Evolutionary conservation across 2,113 vertebrate species (phyloP).

Genomic region (Scomber colias): DNA sequence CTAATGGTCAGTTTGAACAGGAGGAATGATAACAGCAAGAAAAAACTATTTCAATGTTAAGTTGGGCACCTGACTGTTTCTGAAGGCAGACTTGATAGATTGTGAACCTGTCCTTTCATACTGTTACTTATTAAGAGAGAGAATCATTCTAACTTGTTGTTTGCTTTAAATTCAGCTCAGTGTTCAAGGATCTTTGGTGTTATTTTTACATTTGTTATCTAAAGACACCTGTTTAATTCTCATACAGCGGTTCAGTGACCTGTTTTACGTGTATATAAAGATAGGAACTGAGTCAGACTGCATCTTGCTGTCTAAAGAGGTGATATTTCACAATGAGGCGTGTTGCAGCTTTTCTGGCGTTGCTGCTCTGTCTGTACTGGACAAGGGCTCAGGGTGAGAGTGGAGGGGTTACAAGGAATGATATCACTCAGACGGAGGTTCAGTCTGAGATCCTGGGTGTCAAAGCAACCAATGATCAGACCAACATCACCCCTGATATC

Average conservation of each 20-base stretch:
- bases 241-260: neutral
- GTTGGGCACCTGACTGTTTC: no score
- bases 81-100: no score
- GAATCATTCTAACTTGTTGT: neutral
- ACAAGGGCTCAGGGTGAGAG: neutral
- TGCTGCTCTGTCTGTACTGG: slow-evolving; percentile 34
- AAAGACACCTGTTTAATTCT: slow-evolving; percentile 5
- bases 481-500: neutral
- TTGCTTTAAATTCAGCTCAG: neutral
- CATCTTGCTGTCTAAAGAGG: neutral
- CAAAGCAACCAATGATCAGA: neutral
- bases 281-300: neutral
- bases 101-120: no score
- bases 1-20: no score
- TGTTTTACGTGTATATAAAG: neutral
- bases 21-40: no score
- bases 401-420: neutral
- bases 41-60: no score
- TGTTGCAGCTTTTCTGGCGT: neutral
- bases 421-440: neutral
- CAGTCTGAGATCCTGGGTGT: neutral
- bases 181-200: neutral
- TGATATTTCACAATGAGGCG: slow-evolving; percentile 19
- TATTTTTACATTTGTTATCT: neutral
- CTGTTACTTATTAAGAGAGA: no score